phyloP scores from a whole-genome alignment of 1,140 invertebrate species.

The Apis mellifera region DNA sequence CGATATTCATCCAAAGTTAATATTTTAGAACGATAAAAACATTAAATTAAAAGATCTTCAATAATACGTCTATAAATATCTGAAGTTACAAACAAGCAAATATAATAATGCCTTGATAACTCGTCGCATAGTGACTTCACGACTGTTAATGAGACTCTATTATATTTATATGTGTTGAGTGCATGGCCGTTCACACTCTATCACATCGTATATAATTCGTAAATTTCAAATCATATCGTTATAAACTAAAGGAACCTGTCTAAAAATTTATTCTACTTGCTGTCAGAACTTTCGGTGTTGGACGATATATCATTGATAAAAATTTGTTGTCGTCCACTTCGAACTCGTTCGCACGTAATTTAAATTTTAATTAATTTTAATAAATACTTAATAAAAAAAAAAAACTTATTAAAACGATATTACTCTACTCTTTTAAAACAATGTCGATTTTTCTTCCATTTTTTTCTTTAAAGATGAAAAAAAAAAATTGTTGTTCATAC shows the following conservation, averaged over 20 bases:
- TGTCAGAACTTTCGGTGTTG: background rate
- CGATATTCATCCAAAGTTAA: background rate
- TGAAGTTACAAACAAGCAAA: constrained; percentile 25
- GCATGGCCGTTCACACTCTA: background rate
- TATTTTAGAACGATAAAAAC: constrained; percentile 23
- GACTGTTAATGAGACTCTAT: too few relatives aligned
- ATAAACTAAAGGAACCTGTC: constrained; percentile 32
- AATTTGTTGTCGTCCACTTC: background rate
- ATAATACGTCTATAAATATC: constrained; percentile 42
- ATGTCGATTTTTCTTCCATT: background rate
- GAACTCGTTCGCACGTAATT: background rate
- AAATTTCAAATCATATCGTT: constrained; percentile 4
- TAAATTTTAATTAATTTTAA: background rate
- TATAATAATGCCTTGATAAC: background rate
- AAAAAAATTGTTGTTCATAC: background rate
- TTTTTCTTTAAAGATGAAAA: background rate
- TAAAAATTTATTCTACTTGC: background rate
- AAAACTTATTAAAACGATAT: background rate
- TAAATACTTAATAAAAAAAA: background rate
- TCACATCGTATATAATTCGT: background rate
- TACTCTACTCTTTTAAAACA: background rate
- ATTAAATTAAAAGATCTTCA: constrained; percentile 8
- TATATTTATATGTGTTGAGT: background rate
- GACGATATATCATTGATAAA: background rate
- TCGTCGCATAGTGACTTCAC: too few relatives aligned